Base-by-base conservation (phyloP, 1,140 invertebrate species). In the Rhagoletis zephyria region DNA sequence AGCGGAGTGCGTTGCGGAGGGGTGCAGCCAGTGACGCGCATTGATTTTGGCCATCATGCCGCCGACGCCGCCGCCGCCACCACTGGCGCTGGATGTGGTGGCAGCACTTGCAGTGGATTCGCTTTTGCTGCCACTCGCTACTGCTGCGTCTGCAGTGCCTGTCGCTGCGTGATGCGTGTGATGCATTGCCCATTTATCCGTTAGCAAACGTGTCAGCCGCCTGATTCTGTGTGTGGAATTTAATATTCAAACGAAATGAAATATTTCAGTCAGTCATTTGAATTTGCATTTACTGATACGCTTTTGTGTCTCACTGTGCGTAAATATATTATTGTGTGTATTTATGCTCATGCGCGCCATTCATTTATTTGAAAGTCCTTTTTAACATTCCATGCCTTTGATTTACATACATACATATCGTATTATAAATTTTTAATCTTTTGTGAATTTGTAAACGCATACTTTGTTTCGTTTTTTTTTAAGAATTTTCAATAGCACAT, bases 151-250 rank as follows among this genome's bases (percentile, higher is more conserved):
- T 81, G 45, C 48, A n/a, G 48, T 42, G 51, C n/a, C 48, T 56
- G 51, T 10, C 3, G 74, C 74, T 48, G 16, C 16, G n/a, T 56
- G 45, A 48, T 81, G 74, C 48, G 48, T 19, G 9, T 56, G 74
- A 81, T 81, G 74, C 48, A 48, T 81, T 56, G 74, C 48, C 74
- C 74, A 81, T 81, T 81, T 81, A 56, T 81, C 74, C 48, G 74
- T 51, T 56, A 81, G 74, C 45, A 81, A 56, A 19, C 74, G 74
- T 81, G 51, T 81, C 74, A 81, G 48, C 1, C 74, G 74, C 9
- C 74, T 42, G 6, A 81, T 81, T 51, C 74, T 51, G 74, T 81
- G 74, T 48, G 42, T 81, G 51, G 19, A 81, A 81, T 81, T 81
- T 81, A 81, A 81, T 81, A 81, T 81, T 51, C 74, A 81, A 81